Evolutionary conservation across 2,113 vertebrate genomes (phyloP).

Genomic region (Calidris pygmaea): DNA sequence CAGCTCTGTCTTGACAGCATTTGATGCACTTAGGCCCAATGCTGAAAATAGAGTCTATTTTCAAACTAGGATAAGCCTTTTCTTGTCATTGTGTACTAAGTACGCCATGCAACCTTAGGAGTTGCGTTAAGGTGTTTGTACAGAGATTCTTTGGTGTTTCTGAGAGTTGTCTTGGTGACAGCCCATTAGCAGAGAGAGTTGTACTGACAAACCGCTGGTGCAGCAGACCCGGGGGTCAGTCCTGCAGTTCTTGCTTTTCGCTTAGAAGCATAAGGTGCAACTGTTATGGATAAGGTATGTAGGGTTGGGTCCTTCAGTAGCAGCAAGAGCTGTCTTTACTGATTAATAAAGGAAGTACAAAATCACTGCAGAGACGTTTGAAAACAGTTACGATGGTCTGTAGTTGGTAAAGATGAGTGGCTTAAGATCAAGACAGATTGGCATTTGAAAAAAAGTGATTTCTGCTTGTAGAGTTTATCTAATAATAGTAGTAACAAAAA

Average conservation of each 20-base stretch:
- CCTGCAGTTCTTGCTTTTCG: background rate
- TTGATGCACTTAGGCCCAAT: background rate
- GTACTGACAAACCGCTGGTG: background rate
- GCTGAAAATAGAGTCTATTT: background rate
- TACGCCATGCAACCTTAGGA: background rate
- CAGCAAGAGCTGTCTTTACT: background rate
- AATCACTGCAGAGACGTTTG: background rate
- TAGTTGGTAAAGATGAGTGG: background rate
- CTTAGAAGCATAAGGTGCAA: background rate
- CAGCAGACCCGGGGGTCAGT: background rate
- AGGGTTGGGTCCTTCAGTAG: background rate
- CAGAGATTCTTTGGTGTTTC: background rate
- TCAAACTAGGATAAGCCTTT: background rate
- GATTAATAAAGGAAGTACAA: background rate
- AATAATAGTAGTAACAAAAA: background rate
- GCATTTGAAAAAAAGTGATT: background rate
- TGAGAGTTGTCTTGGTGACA: slow-evolving; percentile 23
- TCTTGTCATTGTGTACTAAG: background rate
- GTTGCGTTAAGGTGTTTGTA: background rate
- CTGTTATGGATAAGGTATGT: background rate
- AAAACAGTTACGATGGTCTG: background rate
- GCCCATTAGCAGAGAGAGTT: background rate
- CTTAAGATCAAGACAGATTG: background rate
- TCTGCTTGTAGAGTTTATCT: background rate
- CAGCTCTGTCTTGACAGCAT: background rate